Conservation (phyloP, 2,888 invertebrate species). For the Stegophylla sp. region DNA sequence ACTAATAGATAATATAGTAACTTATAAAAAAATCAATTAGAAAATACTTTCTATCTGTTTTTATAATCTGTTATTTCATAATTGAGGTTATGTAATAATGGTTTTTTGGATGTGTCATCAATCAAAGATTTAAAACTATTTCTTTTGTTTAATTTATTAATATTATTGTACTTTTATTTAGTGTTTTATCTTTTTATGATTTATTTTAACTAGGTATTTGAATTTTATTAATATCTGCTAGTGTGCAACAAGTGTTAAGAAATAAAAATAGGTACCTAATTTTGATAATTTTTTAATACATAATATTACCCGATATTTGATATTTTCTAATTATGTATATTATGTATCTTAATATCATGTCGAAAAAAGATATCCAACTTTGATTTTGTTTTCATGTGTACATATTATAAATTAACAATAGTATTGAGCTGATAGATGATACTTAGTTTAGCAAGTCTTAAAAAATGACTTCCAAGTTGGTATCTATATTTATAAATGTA, state of each 20-base stretch:
- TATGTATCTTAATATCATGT: too few relatives aligned
- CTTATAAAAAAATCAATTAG: background rate
- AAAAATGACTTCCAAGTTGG: too few relatives aligned
- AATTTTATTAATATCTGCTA: constrained; percentile 93
- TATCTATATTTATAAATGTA: too few relatives aligned
- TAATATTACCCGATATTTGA: too few relatives aligned
- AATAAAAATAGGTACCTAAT: constrained; percentile 68
- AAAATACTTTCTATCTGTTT: background rate
- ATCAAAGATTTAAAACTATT: background rate
- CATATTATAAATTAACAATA: too few relatives aligned
- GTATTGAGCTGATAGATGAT: too few relatives aligned
- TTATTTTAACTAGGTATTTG: constrained; percentile 85
- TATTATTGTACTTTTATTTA: background rate
- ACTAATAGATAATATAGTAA: background rate
- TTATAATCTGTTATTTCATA: background rate
- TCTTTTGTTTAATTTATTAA: background rate
- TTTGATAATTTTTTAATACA: background rate
- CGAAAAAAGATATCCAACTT: too few relatives aligned
- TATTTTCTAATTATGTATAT: too few relatives aligned
- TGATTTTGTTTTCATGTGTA: too few relatives aligned
- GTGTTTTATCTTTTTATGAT: background rate
- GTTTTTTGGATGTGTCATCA: background rate
- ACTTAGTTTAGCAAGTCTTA: too few relatives aligned
- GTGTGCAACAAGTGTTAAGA: constrained; percentile 69
- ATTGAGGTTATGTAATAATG: constrained; percentile 40